Percentiles rank a stretch among this genome's conserved stretches.
These are phyloP conservation scores for Austrofundulus limnaeus DNA, from an alignment of 2,113 vertebrate genomes.

Conservation along the genomic window DNA sequence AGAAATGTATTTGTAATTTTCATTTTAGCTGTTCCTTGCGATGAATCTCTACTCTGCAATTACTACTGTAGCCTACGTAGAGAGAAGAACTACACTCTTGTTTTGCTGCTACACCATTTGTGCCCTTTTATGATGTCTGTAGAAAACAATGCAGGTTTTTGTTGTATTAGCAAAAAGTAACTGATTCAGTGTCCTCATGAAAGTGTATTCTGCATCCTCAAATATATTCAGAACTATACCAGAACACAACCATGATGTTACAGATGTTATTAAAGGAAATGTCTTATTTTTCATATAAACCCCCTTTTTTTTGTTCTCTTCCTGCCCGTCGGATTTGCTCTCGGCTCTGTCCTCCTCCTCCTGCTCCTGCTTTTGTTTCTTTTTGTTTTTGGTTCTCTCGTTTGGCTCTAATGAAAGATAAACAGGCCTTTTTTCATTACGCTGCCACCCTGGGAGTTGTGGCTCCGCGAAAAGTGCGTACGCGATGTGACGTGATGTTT, in stretches of 20 bases:
- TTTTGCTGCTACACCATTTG: constrained; percentile 85
- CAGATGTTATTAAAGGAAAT: constrained; percentile 82
- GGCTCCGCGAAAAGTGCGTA: constrained; percentile 36
- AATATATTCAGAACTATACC: constrained; percentile 66
- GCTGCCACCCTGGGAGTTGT: constrained; percentile 62
- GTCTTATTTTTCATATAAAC: constrained; percentile 82
- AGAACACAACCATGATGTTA: constrained; percentile 75
- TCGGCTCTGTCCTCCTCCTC: constrained; percentile 32
- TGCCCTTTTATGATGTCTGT: constrained; percentile 80
- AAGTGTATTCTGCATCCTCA: constrained; percentile 59
- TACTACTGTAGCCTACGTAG: constrained; percentile 68
- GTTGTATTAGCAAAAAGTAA: constrained; percentile 67
- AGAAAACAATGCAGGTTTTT: constrained; percentile 68
- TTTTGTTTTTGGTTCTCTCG: constrained; percentile 57
- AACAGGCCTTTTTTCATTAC: constrained; percentile 78
- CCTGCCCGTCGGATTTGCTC: constrained; percentile 27
- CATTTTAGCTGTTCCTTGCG: constrained; percentile 53
- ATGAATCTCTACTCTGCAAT: constrained; percentile 55
- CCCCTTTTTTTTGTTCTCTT: constrained; percentile 45
- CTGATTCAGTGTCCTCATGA: constrained; percentile 66
- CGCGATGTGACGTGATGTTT: constrained; percentile 66
- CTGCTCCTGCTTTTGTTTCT: constrained; percentile 13
- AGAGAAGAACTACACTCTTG: constrained; percentile 67
- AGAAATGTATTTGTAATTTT: constrained; percentile 61
- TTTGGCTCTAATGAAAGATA: constrained; percentile 78